Conservation (phyloP, 2,888 invertebrate species). For the Achlya flavicornis region DNA sequence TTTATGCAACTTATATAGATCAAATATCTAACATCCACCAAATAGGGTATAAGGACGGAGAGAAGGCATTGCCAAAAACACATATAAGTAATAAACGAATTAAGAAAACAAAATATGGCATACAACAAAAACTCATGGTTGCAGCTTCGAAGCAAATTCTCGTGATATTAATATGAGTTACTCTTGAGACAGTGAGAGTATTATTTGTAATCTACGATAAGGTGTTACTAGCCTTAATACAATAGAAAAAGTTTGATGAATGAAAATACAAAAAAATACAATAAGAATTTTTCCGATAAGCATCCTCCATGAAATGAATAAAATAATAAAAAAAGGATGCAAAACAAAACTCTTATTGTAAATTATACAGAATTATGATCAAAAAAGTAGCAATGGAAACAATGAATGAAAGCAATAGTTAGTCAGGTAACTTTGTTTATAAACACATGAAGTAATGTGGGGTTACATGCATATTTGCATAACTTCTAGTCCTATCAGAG, state of each 20-base stretch:
- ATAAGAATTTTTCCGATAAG: slow-evolving; percentile 46
- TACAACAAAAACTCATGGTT: slow-evolving; percentile 47
- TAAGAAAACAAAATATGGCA: slow-evolving; percentile 44
- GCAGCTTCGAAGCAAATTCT: slow-evolving; percentile 56
- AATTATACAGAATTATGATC: slow-evolving; percentile 34
- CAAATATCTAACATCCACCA: slow-evolving; percentile 66
- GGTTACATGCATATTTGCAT: slow-evolving; percentile 76
- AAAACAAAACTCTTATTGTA: slow-evolving; percentile 59
- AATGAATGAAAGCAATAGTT: slow-evolving; percentile 69
- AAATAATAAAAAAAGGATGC: slow-evolving; percentile 32
- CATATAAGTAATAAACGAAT: slow-evolving; percentile 41
- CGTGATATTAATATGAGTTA: slow-evolving; percentile 49
- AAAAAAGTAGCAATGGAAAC: slow-evolving; percentile 52
- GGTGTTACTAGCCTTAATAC: slow-evolving; percentile 36
- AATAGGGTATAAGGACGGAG: slow-evolving; percentile 62
- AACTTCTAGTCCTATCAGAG: slow-evolving; percentile 64
- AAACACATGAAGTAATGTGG: slow-evolving; percentile 82
- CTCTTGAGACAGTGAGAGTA: slow-evolving; percentile 37
- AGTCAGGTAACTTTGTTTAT: slow-evolving; percentile 83
- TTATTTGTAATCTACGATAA: slow-evolving; percentile 39
- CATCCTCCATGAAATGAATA: slow-evolving; percentile 15
- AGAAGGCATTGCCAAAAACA: slow-evolving; percentile 51
- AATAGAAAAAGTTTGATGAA: slow-evolving; percentile 20
- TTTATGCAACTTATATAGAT: slow-evolving; percentile 51
- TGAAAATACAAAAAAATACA: slow-evolving; percentile 31